Percentiles rank a stretch among this genome's conserved stretches.
phyloP scores from a whole-genome alignment of 2,888 invertebrate species.

The Hemistola chrysoprasaria region DNA sequence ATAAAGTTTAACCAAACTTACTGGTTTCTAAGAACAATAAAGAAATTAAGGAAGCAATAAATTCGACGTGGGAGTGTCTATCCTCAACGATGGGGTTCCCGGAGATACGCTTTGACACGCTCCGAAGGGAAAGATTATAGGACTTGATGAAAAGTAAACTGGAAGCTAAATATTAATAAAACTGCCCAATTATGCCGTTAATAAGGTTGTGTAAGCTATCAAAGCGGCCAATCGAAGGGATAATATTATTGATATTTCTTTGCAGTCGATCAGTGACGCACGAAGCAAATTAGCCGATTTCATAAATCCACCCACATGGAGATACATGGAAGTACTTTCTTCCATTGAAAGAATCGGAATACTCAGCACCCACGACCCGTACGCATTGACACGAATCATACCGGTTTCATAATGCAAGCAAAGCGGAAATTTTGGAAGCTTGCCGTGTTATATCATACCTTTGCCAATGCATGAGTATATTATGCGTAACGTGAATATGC shows the following conservation, averaged over 20 bases:
- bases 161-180: constrained; percentile 25
- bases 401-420: constrained; percentile 67
- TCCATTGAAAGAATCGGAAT: constrained; percentile 65
- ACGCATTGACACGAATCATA: constrained; percentile 66
- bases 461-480: constrained; percentile 38
- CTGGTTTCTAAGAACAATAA: constrained; percentile 57
- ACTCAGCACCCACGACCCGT: constrained; percentile 47
- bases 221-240: constrained; percentile 2
- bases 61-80: constrained; percentile 64
- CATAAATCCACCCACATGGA: constrained; percentile 44
- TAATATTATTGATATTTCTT: constrained; percentile 7
- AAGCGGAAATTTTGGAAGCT: constrained; percentile 61
- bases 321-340: constrained; percentile 55
- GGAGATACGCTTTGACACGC: constrained; percentile 61
- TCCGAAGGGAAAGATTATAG: constrained; percentile 51
- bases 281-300: constrained; percentile 50
- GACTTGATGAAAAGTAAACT: constrained; percentile 52
- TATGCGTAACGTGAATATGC: constrained; percentile 38
- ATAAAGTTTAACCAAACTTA: constrained; percentile 5
- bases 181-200: constrained; percentile 23
- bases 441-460: constrained; percentile 58
- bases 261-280: constrained; percentile 1
- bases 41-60: constrained; percentile 68
- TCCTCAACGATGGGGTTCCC: constrained; percentile 54
- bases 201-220: constrained; percentile 24